Base-by-base conservation (phyloP, 2,888 invertebrate species). In the Drosophila pegasa region DNA sequence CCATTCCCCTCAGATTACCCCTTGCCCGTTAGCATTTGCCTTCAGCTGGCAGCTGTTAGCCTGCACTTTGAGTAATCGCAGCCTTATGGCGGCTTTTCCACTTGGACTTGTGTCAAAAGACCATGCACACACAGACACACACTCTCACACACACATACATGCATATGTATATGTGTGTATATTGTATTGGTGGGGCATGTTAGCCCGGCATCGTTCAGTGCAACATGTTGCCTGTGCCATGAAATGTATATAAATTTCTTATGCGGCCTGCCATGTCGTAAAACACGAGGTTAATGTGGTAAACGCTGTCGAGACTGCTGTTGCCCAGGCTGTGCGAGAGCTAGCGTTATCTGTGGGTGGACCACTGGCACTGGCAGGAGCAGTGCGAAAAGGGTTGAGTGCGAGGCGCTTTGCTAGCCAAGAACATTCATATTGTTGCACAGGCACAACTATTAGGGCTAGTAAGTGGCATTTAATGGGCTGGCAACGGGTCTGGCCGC, bases 211-310 rank as follows among this genome's bases (percentile, higher is more conserved):
- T 75, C 76, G 76, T 79, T 78, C 78, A 78, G 84, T 88, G 87
- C 88, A 83, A 83, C 83, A 83, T 83, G 83, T 83, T 83, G 83
- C 80, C 87, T 45, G 43, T 55, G 71, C 81, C 83, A 83, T 83
- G 83, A 83, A 83, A 83, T 83, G 83, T 83, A 86, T 88, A 83
- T 83, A 83, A 88, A 83, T 83, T 83, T 83, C 83, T 87, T 83
- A 87, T 83, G 83, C 81, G 83, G 83, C 81, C 84, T 70, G 80
- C 69, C 88, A 86, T 74, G 87, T 83, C 83, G 83, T 83, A 83
- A 83, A 88, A 83, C 83, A 83, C 71, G 83, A 86, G 83, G 83
- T 88, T 83, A 83, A 83, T 83, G 83, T 83, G 83, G 83, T 85
- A 83, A 83, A 72, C 57, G 77, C 72, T 76, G 80, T 69, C 76